Percentiles rank a stretch among this genome's conserved stretches.
Evolutionary conservation across 1,140 invertebrate species (phyloP).

Genomic region (Hyles vespertilio): DNA sequence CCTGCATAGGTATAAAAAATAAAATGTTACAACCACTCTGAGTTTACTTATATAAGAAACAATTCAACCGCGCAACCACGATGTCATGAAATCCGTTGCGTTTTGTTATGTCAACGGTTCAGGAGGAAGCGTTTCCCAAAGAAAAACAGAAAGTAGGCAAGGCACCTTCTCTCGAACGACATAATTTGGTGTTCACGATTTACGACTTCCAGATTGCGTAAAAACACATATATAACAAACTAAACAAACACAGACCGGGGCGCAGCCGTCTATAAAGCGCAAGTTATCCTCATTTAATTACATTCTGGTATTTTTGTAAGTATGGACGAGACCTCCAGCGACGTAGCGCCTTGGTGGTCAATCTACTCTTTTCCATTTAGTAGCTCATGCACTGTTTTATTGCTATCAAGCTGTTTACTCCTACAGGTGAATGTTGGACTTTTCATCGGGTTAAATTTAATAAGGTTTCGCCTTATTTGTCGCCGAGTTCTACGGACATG

Average conservation of each 20-base stretch:
- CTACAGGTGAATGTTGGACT: too few species aligned
- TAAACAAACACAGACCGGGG: conserved; percentile 70
- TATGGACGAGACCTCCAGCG: conserved; percentile 59
- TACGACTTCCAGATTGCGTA: conserved; percentile 75
- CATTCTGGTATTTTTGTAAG: conserved; percentile 74
- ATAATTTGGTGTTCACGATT: conserved; percentile 72
- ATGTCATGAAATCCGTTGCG: not conserved
- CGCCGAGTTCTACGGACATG: too few species aligned
- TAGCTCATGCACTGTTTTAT: too few species aligned
- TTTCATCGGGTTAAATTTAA: too few species aligned
- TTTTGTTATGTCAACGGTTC: not conserved
- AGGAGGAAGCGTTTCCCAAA: not conserved
- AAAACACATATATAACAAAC: conserved; percentile 71
- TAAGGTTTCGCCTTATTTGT: too few species aligned
- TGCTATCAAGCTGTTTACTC: too few species aligned
- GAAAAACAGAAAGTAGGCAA: conserved; percentile 34
- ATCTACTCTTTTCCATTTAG: too few species aligned
- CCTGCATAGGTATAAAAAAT: too few species aligned
- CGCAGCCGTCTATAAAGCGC: conserved; percentile 71
- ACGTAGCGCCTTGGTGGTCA: conserved; percentile 54
- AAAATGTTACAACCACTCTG: too few species aligned
- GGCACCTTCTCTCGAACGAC: conserved; percentile 64
- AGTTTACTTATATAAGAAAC: too few species aligned
- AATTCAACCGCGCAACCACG: too few species aligned
- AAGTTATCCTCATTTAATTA: conserved; percentile 74